These are phyloP conservation scores for Oryzaephilus surinamensis DNA, from an alignment of 1,140 invertebrate genomes.

Conservation along the genomic window DNA sequence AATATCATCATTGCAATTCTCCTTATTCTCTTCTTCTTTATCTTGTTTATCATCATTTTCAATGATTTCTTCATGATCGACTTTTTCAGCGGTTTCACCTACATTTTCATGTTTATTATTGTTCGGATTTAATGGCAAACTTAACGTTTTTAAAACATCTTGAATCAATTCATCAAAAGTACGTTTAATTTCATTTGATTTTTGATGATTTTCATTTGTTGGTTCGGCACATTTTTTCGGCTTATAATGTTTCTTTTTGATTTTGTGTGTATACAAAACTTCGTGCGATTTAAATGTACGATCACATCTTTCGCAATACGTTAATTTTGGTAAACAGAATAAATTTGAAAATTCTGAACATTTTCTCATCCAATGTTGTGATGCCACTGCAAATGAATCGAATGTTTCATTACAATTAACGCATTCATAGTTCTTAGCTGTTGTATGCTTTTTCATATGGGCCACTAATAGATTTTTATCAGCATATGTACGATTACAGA, in stretches of 20 bases:
- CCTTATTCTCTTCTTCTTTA: too few relatives aligned
- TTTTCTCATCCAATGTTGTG: slow-evolving; percentile 44
- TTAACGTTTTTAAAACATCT: slow-evolving; percentile 26
- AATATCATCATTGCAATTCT: not conserved
- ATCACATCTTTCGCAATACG: slow-evolving; percentile 36
- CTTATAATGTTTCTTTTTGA: slow-evolving; percentile 34
- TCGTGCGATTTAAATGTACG: slow-evolving; percentile 36
- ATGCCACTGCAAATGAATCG: slow-evolving; percentile 39
- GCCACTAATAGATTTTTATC: slow-evolving; percentile 37
- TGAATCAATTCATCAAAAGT: slow-evolving; percentile 30
- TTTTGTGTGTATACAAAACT: slow-evolving; percentile 33
- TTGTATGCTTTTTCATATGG: slow-evolving; percentile 40
- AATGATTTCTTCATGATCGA: not conserved
- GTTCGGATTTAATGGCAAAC: slow-evolving; percentile 16
- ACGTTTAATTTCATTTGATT: slow-evolving; percentile 18
- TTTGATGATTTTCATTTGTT: slow-evolving; percentile 5
- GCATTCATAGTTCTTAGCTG: slow-evolving; percentile 45
- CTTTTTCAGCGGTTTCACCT: slow-evolving; percentile 4
- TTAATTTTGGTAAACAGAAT: slow-evolving; percentile 33
- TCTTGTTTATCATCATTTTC: slow-evolving; percentile 8
- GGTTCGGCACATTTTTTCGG: slow-evolving; percentile 21
- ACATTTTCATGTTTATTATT: slow-evolving; percentile 11
- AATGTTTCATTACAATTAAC: slow-evolving; percentile 40
- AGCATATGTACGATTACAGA: slow-evolving; percentile 43
- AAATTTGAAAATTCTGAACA: slow-evolving; percentile 38